These are phyloP conservation scores for Lepeophtheirus nordmannii DNA, from an alignment of 2,888 invertebrate genomes.

Conservation along the genomic window DNA sequence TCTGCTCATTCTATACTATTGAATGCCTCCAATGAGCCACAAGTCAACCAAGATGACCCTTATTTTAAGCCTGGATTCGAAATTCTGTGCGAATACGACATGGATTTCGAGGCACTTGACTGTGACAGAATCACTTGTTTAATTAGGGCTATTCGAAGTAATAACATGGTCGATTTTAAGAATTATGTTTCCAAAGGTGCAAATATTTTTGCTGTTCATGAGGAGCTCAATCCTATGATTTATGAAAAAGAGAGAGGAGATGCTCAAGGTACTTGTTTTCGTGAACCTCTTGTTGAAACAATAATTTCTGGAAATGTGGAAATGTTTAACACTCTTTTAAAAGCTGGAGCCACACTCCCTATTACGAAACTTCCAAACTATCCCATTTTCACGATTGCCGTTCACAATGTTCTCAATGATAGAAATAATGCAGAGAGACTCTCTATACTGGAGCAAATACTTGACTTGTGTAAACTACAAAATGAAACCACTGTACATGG, in stretches of 20 bases:
- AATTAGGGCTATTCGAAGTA: constrained; percentile 30
- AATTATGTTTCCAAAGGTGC: not conserved
- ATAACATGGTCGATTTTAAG: constrained; percentile 4
- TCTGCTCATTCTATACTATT: not conserved
- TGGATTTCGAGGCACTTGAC: constrained; percentile 27
- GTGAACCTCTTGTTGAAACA: not conserved
- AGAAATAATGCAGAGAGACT: not conserved
- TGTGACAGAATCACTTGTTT: constrained; percentile 31
- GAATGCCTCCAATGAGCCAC: constrained; percentile 1
- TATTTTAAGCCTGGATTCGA: constrained; percentile 1
- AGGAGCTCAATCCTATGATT: not conserved
- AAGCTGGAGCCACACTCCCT: not conserved
- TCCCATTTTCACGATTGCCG: not conserved
- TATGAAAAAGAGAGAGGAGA: not conserved
- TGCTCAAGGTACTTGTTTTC: not conserved
- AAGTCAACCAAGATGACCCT: not conserved
- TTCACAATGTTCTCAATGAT: constrained; percentile 1
- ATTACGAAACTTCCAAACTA: not conserved
- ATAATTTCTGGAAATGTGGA: not conserved
- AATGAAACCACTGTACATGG: not conserved
- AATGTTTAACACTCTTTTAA: not conserved
- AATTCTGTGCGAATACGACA: not conserved
- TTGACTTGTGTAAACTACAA: constrained; percentile 25
- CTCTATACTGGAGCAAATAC: not conserved
- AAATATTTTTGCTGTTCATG: not conserved